Percentiles rank a stretch among this genome's conserved stretches.
Evolutionary conservation across 2,888 invertebrate species (phyloP).

Genomic region (Hetaerina titia): DNA sequence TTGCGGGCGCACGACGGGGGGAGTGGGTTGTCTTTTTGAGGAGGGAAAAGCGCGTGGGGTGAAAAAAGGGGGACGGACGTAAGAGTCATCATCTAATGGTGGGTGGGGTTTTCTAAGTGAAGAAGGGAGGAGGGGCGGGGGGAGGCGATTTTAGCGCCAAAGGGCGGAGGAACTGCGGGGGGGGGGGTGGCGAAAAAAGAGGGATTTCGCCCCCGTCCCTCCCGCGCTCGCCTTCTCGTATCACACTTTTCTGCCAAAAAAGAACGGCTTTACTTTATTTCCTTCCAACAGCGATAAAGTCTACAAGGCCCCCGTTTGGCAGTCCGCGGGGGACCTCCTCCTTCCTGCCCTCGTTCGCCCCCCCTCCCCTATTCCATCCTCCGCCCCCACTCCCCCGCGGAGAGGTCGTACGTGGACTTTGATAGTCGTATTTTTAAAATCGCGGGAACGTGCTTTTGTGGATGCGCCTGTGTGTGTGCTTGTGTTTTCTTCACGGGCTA

Average conservation of each 20-base stretch:
- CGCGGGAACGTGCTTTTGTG: neutral
- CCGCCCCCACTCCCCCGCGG: neutral
- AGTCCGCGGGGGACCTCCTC: neutral
- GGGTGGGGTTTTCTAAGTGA: neutral
- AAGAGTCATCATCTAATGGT: neutral
- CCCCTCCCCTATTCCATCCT: neutral
- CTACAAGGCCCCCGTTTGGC: neutral
- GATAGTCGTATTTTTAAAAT: conserved; percentile 4
- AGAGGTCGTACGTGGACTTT: neutral
- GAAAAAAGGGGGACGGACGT: neutral
- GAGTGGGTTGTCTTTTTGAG: neutral
- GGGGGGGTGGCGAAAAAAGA: too few species aligned
- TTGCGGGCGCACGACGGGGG: neutral
- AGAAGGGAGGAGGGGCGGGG: too few species aligned
- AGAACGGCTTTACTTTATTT: neutral
- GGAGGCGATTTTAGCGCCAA: too few species aligned
- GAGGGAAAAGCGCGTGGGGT: neutral
- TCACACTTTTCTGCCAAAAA: neutral
- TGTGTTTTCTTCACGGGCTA: neutral
- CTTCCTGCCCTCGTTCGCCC: neutral
- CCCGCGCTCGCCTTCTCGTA: neutral
- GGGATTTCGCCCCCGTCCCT: neutral
- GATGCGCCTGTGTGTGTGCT: neutral
- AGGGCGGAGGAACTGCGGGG: too few species aligned
- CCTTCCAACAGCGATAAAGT: neutral